Base-by-base conservation (phyloP, 2,888 invertebrate genomes). In the Glaucopsyche alexis region DNA sequence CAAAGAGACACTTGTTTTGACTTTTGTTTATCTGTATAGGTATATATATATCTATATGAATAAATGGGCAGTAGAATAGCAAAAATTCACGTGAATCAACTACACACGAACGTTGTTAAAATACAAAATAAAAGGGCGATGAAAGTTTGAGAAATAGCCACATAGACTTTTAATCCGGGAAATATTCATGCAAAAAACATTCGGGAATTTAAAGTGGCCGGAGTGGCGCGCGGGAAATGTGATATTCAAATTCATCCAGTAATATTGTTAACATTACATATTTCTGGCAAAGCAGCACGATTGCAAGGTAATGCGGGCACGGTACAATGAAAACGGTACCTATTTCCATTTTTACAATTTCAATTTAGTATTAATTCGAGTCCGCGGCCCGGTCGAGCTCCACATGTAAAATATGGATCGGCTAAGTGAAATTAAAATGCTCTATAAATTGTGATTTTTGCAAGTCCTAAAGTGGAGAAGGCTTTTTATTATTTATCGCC, bases 361-460 rank as follows among this genome's bases (percentile, higher is more conserved):
- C 92, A 93, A 92, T 93, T 92, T 92, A 89, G 93, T 92, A 92
- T 92, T 93, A 93, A 93, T 93, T 91, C 89, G 88, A 88, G 90
- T 87, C 87, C 87, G 87, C 86, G 83, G 87, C 85, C 86, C 87
- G 90, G 87, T 87, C 85, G 88, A 87, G 89, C 86, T 86, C 91
- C 92, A 92, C 93, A 92, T 91, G 92, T 93, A 93, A 93, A 93
- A 93, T 93, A 93, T 93, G 93, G 91, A 92, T 91, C 90, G 90
- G 89, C 92, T 93, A 93, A 93, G 92, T 92, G 92, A 93, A 93
- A 93, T 93, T 93, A 93, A 93, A 93, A 92, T 88, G 91, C 89
- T 91, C 93, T 92, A 93, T 93, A 93, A 93, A 93, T 93, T 93
- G 91, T 91, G 91, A 93, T 92, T 93, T 93, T 93, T 92, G 92